phyloP scores from a whole-genome alignment of 2,797 vertebrate species.

The Myotis pilosus region DNA sequence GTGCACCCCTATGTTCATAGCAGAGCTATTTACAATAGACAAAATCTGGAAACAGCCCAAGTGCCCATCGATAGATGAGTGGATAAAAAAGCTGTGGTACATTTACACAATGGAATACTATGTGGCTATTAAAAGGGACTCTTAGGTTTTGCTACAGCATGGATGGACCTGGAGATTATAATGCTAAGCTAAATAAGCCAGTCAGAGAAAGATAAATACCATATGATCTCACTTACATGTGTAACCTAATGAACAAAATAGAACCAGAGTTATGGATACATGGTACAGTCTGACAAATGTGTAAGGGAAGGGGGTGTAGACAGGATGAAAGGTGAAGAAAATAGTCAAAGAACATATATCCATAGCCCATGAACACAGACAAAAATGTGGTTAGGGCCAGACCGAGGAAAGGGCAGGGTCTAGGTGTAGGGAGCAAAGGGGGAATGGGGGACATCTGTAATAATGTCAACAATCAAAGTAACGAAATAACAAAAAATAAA shows the following conservation, averaged over 20 bases:
- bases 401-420: neutral
- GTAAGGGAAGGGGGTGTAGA: neutral
- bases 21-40: neutral
- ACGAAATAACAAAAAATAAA: neutral
- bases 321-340: neutral
- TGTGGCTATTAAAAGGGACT: neutral
- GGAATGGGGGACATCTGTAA: neutral
- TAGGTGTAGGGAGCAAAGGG: neutral
- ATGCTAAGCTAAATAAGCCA: neutral
- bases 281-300: neutral
- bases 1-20: neutral
- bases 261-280: neutral
- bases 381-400: neutral
- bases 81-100: neutral
- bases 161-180: neutral
- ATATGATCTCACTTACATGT: neutral
- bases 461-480: neutral
- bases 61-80: neutral
- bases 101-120: neutral
- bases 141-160: neutral
- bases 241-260: neutral
- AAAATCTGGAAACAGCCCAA: neutral
- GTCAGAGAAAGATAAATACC: neutral
- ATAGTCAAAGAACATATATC: neutral
- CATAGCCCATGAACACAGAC: neutral